A percentile compares a stretch with the other conserved stretches of the same genome.
phyloP scores from a whole-genome alignment of 2,113 vertebrate genomes.

The Macquaria australasica region DNA sequence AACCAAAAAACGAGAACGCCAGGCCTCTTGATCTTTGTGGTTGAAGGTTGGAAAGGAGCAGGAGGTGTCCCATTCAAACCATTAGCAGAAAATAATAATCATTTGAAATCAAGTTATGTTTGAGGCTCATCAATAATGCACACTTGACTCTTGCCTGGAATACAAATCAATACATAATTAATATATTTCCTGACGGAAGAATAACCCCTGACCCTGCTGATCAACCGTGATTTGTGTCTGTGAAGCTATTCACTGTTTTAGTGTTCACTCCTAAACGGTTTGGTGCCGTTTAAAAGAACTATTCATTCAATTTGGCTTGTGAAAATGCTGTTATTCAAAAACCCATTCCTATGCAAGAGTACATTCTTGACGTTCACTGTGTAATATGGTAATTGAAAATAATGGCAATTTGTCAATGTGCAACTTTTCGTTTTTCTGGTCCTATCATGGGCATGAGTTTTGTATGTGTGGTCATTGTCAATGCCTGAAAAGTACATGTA shows the following conservation, averaged over 20 bases:
- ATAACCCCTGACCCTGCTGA: conserved; percentile 14
- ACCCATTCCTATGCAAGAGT: background rate
- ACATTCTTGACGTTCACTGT: background rate
- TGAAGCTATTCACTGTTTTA: background rate
- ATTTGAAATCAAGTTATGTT: conserved; percentile 19
- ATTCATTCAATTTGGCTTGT: background rate
- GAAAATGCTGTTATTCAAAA: too few relatives aligned
- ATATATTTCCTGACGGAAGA: background rate
- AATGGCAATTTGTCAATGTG: background rate
- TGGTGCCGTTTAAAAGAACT: background rate
- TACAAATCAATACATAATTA: conserved; percentile 20
- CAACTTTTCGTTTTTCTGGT: background rate
- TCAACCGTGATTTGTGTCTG: background rate
- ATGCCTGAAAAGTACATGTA: background rate
- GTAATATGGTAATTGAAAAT: background rate
- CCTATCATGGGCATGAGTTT: too few relatives aligned
- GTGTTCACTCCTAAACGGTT: background rate
- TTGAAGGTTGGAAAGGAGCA: conserved; percentile 37
- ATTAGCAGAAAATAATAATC: conserved; percentile 17
- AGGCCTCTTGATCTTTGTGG: conserved; percentile 51
- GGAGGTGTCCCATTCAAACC: conserved; percentile 29
- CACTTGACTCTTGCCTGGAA: conserved; percentile 4
- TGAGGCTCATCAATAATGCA: background rate
- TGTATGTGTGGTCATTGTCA: background rate
- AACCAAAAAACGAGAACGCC: conserved; percentile 57